Base-by-base conservation (phyloP, 2,888 invertebrate species). In the Ceramica pisi region DNA sequence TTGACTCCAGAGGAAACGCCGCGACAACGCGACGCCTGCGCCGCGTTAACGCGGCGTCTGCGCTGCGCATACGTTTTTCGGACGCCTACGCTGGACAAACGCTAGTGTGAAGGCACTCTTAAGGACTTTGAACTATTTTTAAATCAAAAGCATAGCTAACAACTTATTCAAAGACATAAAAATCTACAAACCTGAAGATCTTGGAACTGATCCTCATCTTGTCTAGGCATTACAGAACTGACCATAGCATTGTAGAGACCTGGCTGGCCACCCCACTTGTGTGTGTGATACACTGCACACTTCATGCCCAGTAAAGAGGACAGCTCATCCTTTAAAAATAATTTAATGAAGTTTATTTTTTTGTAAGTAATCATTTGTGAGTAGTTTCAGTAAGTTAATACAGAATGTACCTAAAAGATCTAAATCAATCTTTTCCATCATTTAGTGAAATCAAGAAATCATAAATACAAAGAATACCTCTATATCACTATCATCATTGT, bases 221-320 rank as follows among this genome's bases (percentile, higher is more conserved):
- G 94, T 56, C 94, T 90, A 14, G 96, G 95, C 75, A 97, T 95
- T 10, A 98, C 96, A 57, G 97, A 96, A 89, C 98, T 97, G 79
- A 99, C 97, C 94, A 99, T 97, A 2, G 99, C 99, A 96, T 99
- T 99, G 90, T 99, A 98, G 83, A 98, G 98, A 66, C 97, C 96
- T 9, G 97, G 96, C 67, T 97, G 96, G 21, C 97, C 97, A 61
- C 98, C 98, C 98, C 98, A 98, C 74, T 97, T 97, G 90, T 98
- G 98, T 71, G 97, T 97, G 91, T 98, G 98, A 31, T 98, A 98
- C 10, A 98, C 99, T 82, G 97, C 97, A 94, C 99, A 99, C 92
- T 98, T 98, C 95, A 97, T 97, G 31, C 99, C 99, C 86, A 98
- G 96, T 69, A 98, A 94, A 48, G 97, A 95, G 79, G 97, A 96